Conservation (phyloP, 2,797 vertebrate genomes). For the Esox lucius region DNA sequence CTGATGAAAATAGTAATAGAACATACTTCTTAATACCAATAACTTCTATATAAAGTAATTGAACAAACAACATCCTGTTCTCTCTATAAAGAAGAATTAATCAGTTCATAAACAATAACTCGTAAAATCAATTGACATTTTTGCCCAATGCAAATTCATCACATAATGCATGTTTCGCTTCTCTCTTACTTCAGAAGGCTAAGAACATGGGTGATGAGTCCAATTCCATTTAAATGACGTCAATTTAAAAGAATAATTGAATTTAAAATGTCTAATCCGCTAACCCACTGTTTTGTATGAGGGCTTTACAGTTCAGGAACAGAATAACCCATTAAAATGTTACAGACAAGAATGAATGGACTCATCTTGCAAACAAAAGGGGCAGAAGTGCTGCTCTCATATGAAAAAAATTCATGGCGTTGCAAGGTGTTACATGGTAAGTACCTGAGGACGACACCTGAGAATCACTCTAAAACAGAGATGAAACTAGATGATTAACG, state of each 20-base stretch:
- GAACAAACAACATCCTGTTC: neutral
- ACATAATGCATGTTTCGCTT: slow-evolving; percentile 9
- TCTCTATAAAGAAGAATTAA: slow-evolving; percentile 23
- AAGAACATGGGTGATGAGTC: neutral
- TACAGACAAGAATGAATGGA: neutral
- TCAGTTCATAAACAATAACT: slow-evolving; percentile 34
- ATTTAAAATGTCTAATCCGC: neutral
- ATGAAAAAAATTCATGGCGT: neutral
- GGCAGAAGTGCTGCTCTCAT: neutral
- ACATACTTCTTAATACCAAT: neutral
- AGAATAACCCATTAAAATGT: neutral
- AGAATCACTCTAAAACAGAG: neutral
- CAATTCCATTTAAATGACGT: neutral
- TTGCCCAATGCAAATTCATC: slow-evolving; percentile 44
- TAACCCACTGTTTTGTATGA: neutral
- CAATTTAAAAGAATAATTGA: neutral
- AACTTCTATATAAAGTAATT: slow-evolving; percentile 8
- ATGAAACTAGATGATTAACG: neutral
- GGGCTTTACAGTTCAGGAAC: neutral
- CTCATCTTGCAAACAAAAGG: slow-evolving; percentile 6
- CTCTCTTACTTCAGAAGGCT: slow-evolving; percentile 18
- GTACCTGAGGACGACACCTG: neutral
- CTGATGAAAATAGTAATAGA: neutral
- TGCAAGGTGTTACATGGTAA: neutral
- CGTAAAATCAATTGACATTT: neutral